These are phyloP conservation scores for Pangasius mekongensis DNA, from an alignment of 2,797 vertebrate species.

Conservation along the genomic window DNA sequence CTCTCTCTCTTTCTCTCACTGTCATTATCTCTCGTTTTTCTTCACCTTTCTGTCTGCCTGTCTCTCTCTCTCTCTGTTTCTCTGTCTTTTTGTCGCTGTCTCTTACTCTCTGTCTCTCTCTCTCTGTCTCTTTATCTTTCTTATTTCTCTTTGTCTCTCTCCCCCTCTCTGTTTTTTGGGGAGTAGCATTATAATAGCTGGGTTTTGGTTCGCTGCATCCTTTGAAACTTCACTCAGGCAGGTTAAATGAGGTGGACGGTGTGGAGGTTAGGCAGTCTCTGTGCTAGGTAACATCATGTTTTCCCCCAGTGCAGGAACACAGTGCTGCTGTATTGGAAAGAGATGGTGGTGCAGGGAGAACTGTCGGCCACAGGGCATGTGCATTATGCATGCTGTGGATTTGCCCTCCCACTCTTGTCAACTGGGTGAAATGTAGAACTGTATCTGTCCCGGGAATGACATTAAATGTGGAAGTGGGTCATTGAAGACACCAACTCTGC, in stretches of 20 bases:
- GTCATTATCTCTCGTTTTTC: background rate
- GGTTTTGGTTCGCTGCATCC: background rate
- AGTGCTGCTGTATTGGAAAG: background rate
- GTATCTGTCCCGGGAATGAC: slow-evolving; percentile 30
- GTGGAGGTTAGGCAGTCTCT: background rate
- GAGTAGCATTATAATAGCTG: background rate
- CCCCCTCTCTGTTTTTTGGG: background rate
- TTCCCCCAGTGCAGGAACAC: background rate
- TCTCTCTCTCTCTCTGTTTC: background rate
- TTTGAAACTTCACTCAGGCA: background rate
- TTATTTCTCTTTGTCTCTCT: background rate
- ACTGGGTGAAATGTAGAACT: slow-evolving; percentile 24
- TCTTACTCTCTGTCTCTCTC: background rate
- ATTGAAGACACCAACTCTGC: slow-evolving; percentile 5
- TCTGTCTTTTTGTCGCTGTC: background rate
- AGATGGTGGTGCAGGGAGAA: slow-evolving; percentile 18
- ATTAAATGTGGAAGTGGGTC: slow-evolving; percentile 33
- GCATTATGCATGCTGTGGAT: slow-evolving; percentile 47
- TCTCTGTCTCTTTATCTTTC: background rate
- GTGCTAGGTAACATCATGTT: slow-evolving; percentile 9
- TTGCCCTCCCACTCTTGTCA: slow-evolving; percentile 25
- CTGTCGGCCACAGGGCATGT: slow-evolving; percentile 14
- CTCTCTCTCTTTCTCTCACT: background rate
- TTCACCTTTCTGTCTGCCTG: too few species aligned
- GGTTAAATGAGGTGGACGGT: slow-evolving; percentile 1